Percentiles rank a stretch among this genome's conserved stretches.
Evolutionary conservation across 2,888 invertebrate species (phyloP).

Genomic region (Acheta domesticus): DNA sequence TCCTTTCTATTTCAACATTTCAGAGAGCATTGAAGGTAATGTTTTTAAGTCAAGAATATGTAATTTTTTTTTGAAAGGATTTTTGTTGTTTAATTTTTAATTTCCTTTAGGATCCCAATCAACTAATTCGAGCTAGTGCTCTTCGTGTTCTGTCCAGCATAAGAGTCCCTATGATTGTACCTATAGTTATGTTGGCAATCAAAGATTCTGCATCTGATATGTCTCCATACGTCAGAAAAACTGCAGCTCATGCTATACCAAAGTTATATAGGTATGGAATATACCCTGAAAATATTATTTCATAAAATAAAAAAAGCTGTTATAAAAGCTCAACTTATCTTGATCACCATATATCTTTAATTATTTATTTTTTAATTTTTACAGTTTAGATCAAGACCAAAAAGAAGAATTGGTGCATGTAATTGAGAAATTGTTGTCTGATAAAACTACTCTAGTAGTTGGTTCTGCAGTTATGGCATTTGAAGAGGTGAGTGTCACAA

Average conservation of each 20-base stretch:
- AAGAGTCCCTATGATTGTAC: constrained; percentile 95
- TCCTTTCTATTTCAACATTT: constrained; percentile 97
- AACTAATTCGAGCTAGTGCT: constrained; percentile 95
- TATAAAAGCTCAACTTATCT: not conserved
- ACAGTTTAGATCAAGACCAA: constrained; percentile 87
- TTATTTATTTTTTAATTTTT: not conserved
- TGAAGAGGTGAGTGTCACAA: constrained; percentile 63
- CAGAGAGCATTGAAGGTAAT: constrained; percentile 90
- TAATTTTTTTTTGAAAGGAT: not conserved
- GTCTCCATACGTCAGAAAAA: constrained; percentile 98
- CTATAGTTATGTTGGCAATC: constrained; percentile 98
- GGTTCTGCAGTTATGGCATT: constrained; percentile 99
- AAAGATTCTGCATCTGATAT: constrained; percentile 96
- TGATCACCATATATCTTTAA: no score
- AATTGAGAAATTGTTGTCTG: constrained; percentile 91
- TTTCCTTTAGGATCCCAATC: constrained; percentile 83
- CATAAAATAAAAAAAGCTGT: not conserved
- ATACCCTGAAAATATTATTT: not conserved
- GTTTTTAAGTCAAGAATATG: not conserved
- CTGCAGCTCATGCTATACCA: constrained; percentile 98
- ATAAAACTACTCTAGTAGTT: constrained; percentile 93
- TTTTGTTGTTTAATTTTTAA: constrained; percentile 3
- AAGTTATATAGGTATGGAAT: constrained; percentile 78
- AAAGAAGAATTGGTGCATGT: constrained; percentile 92
- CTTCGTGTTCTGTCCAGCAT: constrained; percentile 95